Base-by-base conservation (phyloP, 2,888 invertebrate genomes). In the Oscheius myriophilus region DNA sequence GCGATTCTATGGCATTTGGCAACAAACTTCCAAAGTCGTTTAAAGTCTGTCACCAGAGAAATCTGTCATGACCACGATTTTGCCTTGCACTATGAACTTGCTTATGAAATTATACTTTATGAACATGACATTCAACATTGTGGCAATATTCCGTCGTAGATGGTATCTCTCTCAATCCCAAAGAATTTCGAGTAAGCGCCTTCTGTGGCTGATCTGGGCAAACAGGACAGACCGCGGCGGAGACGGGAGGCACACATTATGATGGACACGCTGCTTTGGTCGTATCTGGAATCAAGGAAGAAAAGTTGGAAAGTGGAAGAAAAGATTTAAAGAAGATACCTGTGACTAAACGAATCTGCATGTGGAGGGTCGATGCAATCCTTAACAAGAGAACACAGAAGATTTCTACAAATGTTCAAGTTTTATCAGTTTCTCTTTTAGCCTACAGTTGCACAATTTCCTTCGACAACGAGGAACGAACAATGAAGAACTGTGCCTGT, bases 401-500 rank as follows among this genome's bases (percentile, higher is more conserved):
- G 39, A n/a, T 52, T 51, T 46, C 57, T 57, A 21, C 11, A 33
- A n/a, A n/a, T n/a, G n/a, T 4, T 57, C 57, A 39, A n/a, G n/a
- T n/a, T n/a, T n/a, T n/a, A n/a, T n/a, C n/a, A n/a, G n/a, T n/a
- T n/a, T n/a, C n/a, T n/a, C n/a, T n/a, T n/a, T n/a, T n/a, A n/a
- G n/a, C n/a, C n/a, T n/a, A 61, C 62, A 53, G 54, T 64, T 64
- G 53, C 18, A 42, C 33, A 18, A 64, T 21, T 21, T 53, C 43
- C 25, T 43, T 64, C 1, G 53, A 25, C 25, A 54, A 11, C 23
- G 41, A 18, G 4, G 54, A 64, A 6, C 46, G 7, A n/a, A 64
- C 64, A 21, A 43, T 18, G 23, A 64, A 64, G 42, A 64, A 54
- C 25, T 54, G 51, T 2, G 64, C 64, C 21, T 64, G 64, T 42